Percentiles rank a stretch among this genome's conserved stretches.
These are phyloP conservation scores for Serripes groenlandicus DNA, from an alignment of 2,888 invertebrate genomes.

Conservation along the genomic window DNA sequence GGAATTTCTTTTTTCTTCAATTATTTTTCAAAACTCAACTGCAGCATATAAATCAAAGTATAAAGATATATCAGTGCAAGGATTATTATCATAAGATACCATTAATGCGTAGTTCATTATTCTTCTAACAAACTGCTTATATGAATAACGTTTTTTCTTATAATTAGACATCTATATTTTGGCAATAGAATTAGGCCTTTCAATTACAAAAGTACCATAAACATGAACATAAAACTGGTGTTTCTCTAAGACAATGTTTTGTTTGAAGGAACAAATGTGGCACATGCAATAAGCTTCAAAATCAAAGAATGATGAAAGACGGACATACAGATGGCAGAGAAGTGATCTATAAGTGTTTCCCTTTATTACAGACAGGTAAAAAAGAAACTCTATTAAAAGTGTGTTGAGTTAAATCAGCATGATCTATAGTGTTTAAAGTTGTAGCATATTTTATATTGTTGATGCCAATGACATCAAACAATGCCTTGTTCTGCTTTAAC, in stretches of 20 bases:
- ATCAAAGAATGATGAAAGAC: too few species aligned
- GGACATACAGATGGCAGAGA: too few species aligned
- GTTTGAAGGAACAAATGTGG: too few species aligned
- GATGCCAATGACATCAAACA: too few species aligned
- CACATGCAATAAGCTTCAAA: too few species aligned
- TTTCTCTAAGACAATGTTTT: background rate
- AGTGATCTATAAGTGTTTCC: too few species aligned
- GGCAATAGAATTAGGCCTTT: background rate
- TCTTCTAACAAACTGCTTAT: background rate
- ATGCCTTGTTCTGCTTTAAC: too few species aligned
- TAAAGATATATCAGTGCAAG: background rate
- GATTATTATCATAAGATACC: background rate
- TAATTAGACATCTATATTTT: background rate
- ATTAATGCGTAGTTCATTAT: background rate
- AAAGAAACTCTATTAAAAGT: too few species aligned
- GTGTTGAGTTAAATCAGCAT: too few species aligned
- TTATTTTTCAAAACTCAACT: background rate
- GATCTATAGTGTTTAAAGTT: too few species aligned
- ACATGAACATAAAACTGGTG: background rate
- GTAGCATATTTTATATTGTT: too few species aligned
- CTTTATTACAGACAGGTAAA: too few species aligned
- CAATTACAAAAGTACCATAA: background rate
- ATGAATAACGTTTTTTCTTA: background rate
- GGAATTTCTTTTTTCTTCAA: background rate
- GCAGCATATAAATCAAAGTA: background rate